phyloP scores from a whole-genome alignment of 2,888 invertebrate species.

The Rotaria sp. region DNA sequence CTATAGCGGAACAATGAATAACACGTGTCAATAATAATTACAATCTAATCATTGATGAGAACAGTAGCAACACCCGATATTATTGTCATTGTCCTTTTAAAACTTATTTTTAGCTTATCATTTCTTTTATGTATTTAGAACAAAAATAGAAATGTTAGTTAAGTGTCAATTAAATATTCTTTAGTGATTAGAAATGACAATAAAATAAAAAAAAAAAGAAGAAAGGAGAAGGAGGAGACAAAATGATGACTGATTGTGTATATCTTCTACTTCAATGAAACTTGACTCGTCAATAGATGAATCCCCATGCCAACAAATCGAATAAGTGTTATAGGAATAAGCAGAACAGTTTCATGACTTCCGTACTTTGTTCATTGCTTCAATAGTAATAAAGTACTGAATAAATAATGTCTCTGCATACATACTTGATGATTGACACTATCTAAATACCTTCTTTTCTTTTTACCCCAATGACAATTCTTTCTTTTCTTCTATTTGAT shows the following conservation, averaged over 20 bases:
- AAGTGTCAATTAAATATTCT: slow-evolving; percentile 28
- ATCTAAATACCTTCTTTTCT: slow-evolving; percentile 9
- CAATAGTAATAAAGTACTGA: neutral
- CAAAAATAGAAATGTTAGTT: no score
- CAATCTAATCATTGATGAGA: neutral
- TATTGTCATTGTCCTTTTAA: neutral
- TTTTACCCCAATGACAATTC: neutral
- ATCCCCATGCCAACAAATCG: neutral
- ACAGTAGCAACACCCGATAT: neutral
- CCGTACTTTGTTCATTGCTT: neutral
- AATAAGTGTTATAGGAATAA: neutral
- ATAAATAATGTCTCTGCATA: neutral
- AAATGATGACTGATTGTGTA: slow-evolving; percentile 1
- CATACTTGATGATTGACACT: slow-evolving; percentile 22
- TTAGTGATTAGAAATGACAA: slow-evolving; percentile 25
- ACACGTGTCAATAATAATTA: slow-evolving; percentile 5
- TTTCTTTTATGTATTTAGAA: neutral
- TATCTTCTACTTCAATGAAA: neutral
- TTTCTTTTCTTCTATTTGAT: neutral
- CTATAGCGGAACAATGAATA: neutral
- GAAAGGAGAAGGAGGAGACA: neutral
- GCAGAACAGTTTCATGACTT: slow-evolving; percentile 20
- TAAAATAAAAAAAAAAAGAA: neutral
- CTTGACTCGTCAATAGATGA: neutral
- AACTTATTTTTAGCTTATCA: slow-evolving; percentile 16